Evolutionary conservation across 2,797 vertebrate species (phyloP).

Genomic region (Chelidonichthys spinosus): DNA sequence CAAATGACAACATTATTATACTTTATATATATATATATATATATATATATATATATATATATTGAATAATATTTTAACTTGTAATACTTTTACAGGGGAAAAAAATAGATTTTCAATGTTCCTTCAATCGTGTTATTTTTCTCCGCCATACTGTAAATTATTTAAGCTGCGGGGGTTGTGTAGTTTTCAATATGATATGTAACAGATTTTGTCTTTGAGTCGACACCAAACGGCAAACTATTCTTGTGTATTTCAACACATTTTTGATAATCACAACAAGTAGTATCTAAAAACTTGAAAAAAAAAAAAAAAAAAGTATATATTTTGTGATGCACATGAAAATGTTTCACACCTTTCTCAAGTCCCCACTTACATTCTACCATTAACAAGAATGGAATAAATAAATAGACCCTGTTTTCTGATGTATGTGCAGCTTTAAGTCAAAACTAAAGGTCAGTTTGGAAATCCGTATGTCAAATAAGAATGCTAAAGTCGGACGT

Average conservation of each 20-base stretch:
- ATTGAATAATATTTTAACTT: too few species aligned
- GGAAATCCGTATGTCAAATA: neutral
- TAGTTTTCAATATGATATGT: neutral
- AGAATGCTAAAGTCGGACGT: neutral
- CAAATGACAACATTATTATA: neutral
- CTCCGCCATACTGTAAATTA: neutral
- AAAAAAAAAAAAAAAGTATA: neutral
- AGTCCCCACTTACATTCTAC: neutral
- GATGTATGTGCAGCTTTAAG: conserved; percentile 15
- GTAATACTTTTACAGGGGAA: neutral
- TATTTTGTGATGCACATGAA: neutral
- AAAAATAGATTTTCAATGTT: neutral
- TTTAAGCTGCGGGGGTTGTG: neutral
- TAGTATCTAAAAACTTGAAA: neutral
- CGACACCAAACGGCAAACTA: neutral
- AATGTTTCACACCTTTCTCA: neutral
- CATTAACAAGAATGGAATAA: neutral
- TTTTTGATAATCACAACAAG: neutral
- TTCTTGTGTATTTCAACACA: neutral
- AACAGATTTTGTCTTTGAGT: conserved; percentile 1
- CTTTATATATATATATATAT: too few species aligned
- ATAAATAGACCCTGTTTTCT: conserved; percentile 1
- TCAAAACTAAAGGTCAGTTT: conserved; percentile 11
- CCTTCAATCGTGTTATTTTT: conserved; percentile 1
- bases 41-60: too few species aligned